These are phyloP conservation scores for Ganaspis brasiliensis DNA, from an alignment of 2,888 invertebrate genomes.

Conservation along the genomic window DNA sequence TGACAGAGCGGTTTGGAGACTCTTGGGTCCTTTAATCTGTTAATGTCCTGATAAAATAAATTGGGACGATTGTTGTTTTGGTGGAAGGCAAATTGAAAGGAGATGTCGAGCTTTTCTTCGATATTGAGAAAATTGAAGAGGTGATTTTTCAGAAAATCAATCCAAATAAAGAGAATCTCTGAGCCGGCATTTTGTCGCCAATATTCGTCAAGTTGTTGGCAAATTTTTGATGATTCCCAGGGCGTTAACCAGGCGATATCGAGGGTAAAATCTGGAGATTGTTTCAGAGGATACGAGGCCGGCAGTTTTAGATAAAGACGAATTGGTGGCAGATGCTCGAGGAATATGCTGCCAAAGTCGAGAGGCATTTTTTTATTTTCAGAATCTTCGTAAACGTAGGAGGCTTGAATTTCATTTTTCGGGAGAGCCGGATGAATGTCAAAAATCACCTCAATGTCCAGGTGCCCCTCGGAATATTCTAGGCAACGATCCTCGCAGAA, in stretches of 20 bases:
- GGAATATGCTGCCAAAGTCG: conserved; percentile 41
- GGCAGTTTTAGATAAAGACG: conserved; percentile 63
- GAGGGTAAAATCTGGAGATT: conserved; percentile 66
- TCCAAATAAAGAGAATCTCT: conserved; percentile 71
- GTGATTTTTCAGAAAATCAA: conserved; percentile 67
- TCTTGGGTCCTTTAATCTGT: conserved; percentile 58
- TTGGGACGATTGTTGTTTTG: conserved; percentile 44
- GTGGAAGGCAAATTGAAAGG: conserved; percentile 53
- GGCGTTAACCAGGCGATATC: conserved; percentile 67
- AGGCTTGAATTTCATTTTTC: conserved; percentile 16
- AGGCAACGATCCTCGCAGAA: conserved; percentile 48
- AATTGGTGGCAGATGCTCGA: conserved; percentile 67
- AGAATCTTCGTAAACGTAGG: background rate
- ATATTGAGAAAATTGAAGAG: conserved; percentile 63
- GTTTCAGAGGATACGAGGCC: conserved; percentile 64
- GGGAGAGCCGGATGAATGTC: conserved; percentile 51
- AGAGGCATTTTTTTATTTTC: background rate
- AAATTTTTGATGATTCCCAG: conserved; percentile 65
- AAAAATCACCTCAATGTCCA: conserved; percentile 56
- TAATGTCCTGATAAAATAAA: background rate
- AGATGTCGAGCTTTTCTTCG: conserved; percentile 63
- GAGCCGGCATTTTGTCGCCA: conserved; percentile 63
- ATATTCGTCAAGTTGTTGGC: conserved; percentile 68
- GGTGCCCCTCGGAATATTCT: conserved; percentile 60
- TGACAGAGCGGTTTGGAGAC: conserved; percentile 55